Conservation (phyloP, 2,888 invertebrate species). For the Lepetodrilus schrolli region DNA sequence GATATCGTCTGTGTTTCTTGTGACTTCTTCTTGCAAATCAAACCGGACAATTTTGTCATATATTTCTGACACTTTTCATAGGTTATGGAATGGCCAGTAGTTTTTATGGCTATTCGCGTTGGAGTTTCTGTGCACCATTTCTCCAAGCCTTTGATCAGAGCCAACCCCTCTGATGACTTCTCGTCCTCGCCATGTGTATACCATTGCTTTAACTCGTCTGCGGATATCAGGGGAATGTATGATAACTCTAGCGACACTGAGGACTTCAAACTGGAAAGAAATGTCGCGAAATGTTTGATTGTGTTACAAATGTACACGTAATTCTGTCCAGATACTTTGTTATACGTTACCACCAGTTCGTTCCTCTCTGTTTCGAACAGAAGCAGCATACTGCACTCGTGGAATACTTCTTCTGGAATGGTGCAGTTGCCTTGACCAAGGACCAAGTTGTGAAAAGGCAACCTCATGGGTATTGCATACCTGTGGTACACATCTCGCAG, state of each 20-base stretch:
- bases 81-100: constrained; percentile 40
- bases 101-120: constrained; percentile 45
- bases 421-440: constrained; percentile 34
- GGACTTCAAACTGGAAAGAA: constrained; percentile 41
- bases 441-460: constrained; percentile 55
- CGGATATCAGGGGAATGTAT: constrained; percentile 45
- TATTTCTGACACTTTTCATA: constrained; percentile 43
- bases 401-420: neutral
- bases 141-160: constrained; percentile 38
- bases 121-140: constrained; percentile 40
- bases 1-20: constrained; percentile 14
- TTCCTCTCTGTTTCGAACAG: constrained; percentile 37
- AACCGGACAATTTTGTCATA: constrained; percentile 32
- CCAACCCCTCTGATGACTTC: too few relatives aligned
- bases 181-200: constrained; percentile 29
- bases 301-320: constrained; percentile 49
- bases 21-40: too few relatives aligned
- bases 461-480: constrained; percentile 48
- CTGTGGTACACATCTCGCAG: constrained; percentile 51
- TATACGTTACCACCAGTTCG: constrained; percentile 45
- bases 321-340: constrained; percentile 48
- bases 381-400: constrained; percentile 52
- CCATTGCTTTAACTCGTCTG: constrained; percentile 42
- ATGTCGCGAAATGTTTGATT: constrained; percentile 52
- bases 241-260: constrained; percentile 31